Evolutionary conservation across 2,888 invertebrate genomes (phyloP), one percentile per base, ranked within the genome.

Genomic region (Lasioglossum marginatum): DNA sequence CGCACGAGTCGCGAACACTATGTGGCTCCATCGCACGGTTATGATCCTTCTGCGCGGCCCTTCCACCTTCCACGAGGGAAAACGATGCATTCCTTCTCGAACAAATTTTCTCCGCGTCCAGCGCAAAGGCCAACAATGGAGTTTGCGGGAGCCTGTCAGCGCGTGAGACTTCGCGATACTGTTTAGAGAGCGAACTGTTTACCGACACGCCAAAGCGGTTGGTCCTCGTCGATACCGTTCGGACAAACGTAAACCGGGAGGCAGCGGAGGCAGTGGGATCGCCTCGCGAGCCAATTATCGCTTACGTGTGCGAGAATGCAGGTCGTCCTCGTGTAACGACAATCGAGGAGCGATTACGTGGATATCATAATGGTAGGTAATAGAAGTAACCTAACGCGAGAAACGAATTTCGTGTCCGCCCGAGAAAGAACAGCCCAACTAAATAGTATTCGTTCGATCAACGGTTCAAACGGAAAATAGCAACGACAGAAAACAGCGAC

Each of bases 301-400:
- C 40, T 57, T 71, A 43, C n/a, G 16, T 8, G 75, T 16, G 66
- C 43, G 34, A 85, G 68, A 79, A 87, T 87, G 87, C 52, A 23
- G 37, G 68, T 71, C n/a, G n/a, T 40, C 57, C 60, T 31, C 52
- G 27, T 82, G 37, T 86, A 86, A 60, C 77, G 66, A 72, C 45
- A 52, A n/a, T 72, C 63, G 52, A 57, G 31, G 77, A 82, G 79
- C 37, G 70, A 60, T 86, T 85, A 82, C 86, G 79, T 87, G 77
- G 76, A 66, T 86, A 72, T 80, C 87, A 82, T 86, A 86, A 87
- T 87, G 86, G 87, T 87, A 80, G 57, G 86, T 80, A 75, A 63
- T 63, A 2, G 16, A 19, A 19, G 34, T 63, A 63, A 85, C 14
- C 70, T 14, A 43, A 12, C 12, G 4, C 8, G n/a, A 37, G 6